Percentiles rank a stretch among this genome's conserved stretches.
Conservation (phyloP, 2,888 invertebrate genomes). For the Epinotia bilunana region DNA sequence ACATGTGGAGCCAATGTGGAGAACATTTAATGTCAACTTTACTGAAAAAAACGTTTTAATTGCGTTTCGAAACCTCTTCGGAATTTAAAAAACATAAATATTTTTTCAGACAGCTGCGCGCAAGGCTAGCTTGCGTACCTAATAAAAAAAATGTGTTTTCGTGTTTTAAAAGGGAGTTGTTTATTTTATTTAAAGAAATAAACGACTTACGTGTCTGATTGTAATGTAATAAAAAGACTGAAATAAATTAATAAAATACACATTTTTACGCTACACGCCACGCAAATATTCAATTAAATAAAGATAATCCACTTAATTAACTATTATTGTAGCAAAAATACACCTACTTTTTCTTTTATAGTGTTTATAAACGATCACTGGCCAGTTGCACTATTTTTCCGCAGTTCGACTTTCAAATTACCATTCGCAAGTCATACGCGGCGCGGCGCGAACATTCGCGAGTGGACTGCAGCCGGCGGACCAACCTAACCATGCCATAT, state of each 20-base stretch:
- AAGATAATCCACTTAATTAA: not conserved
- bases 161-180: not conserved
- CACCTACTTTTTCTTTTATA: constrained; percentile 29
- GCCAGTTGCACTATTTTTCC: constrained; percentile 41
- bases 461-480: constrained; percentile 67
- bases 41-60: not conserved
- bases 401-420: constrained; percentile 53
- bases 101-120: not conserved
- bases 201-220: not conserved
- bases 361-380: constrained; percentile 27
- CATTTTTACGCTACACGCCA: not conserved
- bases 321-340: constrained; percentile 9
- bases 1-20: constrained; percentile 52
- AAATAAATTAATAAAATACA: not conserved
- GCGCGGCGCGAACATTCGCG: constrained; percentile 66
- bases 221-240: not conserved
- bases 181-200: not conserved
- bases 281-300: not conserved
- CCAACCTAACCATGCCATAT: constrained; percentile 50
- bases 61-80: not conserved
- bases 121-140: not conserved
- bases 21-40: constrained; percentile 52
- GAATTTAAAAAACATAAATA: not conserved
- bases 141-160: constrained; percentile 9
- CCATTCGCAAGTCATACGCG: constrained; percentile 40